Base-by-base conservation (phyloP, 2,797 vertebrate genomes). In the Dermochelys coriacea region DNA sequence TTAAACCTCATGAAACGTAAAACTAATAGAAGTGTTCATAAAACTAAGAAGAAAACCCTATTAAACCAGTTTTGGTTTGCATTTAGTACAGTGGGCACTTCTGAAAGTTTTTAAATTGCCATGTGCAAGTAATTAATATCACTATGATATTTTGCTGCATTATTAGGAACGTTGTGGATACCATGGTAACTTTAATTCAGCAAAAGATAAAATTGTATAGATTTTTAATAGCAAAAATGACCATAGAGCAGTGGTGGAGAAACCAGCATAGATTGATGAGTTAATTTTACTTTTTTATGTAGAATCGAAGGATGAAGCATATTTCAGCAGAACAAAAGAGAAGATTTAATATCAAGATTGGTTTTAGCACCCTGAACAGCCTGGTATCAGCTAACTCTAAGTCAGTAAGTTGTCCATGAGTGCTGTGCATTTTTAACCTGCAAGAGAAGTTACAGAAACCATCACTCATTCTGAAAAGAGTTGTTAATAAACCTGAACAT, bases 321-420 rank as follows among this genome's bases (percentile, higher is more conserved):
- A 99, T 99, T 96, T 99, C 99, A 11, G 98, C 99, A 1, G 99
- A 99, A 94, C 99, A 99, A 93, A 99, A 99, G 96, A 98, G 99
- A 85, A 98, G 99, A 87, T 99, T 98, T 95, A 99, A 99, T 95
- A 99, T 99, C 97, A 99, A 99, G 97, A 98, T 98, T 68, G 98
- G 99, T 91, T 99, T 99, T 85, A 98, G 98, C 97, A 99, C 99
- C 0, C 98, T 99, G 79, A 98, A 99, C 96, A 98, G 96, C 91
- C 97, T 99, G 92, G 99, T 99, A 81, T 98, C 99, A 12, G 97
- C 98, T 23, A 99, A 98, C 96, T 99, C 98, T 97, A 99, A 98
- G 90, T 97, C 25, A 93, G 98, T 98, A 93, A 97, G 96, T 94
- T 41, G 23, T 19, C 37, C 3, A 25, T 9, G 86, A 71, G 6